Evolutionary conservation across 2,113 vertebrate genomes (phyloP), one percentile per base, ranked within the genome.

Genomic region (Cyprinodon variegatus): DNA sequence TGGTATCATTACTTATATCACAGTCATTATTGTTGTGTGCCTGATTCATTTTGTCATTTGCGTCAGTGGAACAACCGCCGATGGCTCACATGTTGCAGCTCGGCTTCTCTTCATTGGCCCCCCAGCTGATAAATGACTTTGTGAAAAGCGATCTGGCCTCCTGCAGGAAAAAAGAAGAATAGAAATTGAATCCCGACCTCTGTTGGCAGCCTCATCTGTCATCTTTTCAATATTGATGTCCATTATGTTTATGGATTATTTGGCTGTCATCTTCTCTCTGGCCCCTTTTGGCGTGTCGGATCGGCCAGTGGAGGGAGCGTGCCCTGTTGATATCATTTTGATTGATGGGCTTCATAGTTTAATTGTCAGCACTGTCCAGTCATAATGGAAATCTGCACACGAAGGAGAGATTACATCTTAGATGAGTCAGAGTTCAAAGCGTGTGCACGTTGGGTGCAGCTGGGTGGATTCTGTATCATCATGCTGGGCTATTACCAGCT

Each of bases 181-280:
- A 79, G 86, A 91, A 93, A 91, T 90, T 91, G 82, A 93, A 93
- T 92, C 86, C 82, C 40, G 76, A 82, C 82, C 77, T 86, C 75
- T 79, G 79, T 84, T 71, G 61, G 65, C 84, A 78, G 86, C 83
- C 83, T 90, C 92, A 92, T 92, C 87, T 86, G 89, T 93, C 91
- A 92, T 92, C 87, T 90, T 90, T 86, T 92, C 83, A 85, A 91
- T 92, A 91, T 89, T 88, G 86, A 91, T 88, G 86, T 86, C 90
- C 86, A 87, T 91, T 90, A 91, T 88, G 86, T 88, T 87, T 91
- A 89, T 90, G 83, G 90, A 90, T 92, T 85, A 86, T 88, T 90
- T 78, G 74, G 72, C 82, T 65, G 74, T 82, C 87, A 86, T 85
- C 76, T 83, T 76, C 83, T 82, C 83, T 77, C 73, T 82, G 68